Evolutionary conservation across 2,888 invertebrate species (phyloP).

Genomic region (Sclerodermus sp.): DNA sequence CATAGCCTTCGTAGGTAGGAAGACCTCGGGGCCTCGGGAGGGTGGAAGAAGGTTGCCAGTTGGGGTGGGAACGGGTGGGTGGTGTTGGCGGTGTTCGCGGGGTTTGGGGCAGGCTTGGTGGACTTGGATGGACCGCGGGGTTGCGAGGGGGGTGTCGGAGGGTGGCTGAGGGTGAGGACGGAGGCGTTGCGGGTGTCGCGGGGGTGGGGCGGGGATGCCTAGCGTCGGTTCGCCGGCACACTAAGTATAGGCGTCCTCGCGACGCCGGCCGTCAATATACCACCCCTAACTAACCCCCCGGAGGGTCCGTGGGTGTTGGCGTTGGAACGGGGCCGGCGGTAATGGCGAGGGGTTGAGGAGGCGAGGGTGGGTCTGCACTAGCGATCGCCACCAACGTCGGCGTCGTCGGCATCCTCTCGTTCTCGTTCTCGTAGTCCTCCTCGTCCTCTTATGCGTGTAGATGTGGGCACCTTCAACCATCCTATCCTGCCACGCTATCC

Average conservation of each 20-base stretch:
- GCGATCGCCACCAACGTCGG: slow-evolving; percentile 13
- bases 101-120: slow-evolving; percentile 7
- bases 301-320: too few species aligned
- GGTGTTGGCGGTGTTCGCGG: not conserved
- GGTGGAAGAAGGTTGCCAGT: too few species aligned
- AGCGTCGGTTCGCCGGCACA: slow-evolving; percentile 53
- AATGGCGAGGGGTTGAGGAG: slow-evolving; percentile 19
- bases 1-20: too few species aligned
- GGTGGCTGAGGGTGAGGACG: slow-evolving; percentile 21
- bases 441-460: slow-evolving; percentile 13
- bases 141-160: slow-evolving; percentile 22
- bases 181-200: slow-evolving; percentile 12
- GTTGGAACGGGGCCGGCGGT: slow-evolving; percentile 24
- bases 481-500: slow-evolving; percentile 41
- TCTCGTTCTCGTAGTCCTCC: slow-evolving; percentile 15
- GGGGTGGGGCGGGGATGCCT: slow-evolving; percentile 19
- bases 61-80: too few species aligned
- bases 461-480: slow-evolving; percentile 36
- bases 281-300: slow-evolving; percentile 55
- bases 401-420: slow-evolving; percentile 13
- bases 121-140: slow-evolving; percentile 1
- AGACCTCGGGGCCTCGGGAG: too few species aligned
- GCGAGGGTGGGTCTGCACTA: slow-evolving; percentile 16
- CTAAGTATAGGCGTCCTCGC: slow-evolving; percentile 58
- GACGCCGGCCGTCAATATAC: slow-evolving; percentile 58